These are phyloP conservation scores for Pseudorasbora parva DNA, from an alignment of 2,113 vertebrate genomes.

Conservation along the genomic window DNA sequence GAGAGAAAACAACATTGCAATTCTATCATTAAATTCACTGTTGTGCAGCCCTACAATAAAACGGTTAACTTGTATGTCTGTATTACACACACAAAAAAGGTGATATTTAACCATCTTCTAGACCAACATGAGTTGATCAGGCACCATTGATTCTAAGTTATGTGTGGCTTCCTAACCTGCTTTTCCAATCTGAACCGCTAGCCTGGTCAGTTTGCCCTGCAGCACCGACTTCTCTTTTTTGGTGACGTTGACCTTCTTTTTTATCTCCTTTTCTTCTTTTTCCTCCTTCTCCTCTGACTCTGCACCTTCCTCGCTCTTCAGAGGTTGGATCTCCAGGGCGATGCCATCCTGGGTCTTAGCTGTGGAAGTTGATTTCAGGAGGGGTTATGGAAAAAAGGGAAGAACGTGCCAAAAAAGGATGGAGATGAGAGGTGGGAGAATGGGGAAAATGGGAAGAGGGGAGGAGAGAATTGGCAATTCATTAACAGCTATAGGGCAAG, in stretches of 20 bases:
- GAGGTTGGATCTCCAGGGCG: constrained; percentile 94
- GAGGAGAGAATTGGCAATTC: constrained; percentile 48
- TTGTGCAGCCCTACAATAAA: too few relatives aligned
- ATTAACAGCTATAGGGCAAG: constrained; percentile 39
- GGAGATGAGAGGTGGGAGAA: constrained; percentile 19
- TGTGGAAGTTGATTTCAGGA: constrained; percentile 69
- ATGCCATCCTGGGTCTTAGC: constrained; percentile 97
- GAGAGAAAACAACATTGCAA: not conserved
- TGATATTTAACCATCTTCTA: not conserved
- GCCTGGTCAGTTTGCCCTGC: constrained; percentile 92
- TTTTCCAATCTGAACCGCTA: constrained; percentile 96
- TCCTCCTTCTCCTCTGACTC: constrained; percentile 92
- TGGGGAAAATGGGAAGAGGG: constrained; percentile 42
- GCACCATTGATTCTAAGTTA: not conserved
- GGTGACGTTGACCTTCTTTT: constrained; percentile 85
- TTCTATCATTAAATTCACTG: too few relatives aligned
- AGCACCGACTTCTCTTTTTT: constrained; percentile 99
- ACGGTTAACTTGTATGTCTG: too few relatives aligned
- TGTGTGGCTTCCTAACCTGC: constrained; percentile 72
- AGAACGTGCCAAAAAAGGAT: constrained; percentile 17
- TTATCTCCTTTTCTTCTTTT: constrained; percentile 85
- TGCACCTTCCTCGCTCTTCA: constrained; percentile 91
- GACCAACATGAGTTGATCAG: not conserved
- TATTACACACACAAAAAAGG: too few relatives aligned
- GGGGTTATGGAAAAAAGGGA: constrained; percentile 64